Evolutionary conservation across 92 coral and sea anemone genomes (phyloP).

Genomic region (Epizoanthus scotinus): DNA sequence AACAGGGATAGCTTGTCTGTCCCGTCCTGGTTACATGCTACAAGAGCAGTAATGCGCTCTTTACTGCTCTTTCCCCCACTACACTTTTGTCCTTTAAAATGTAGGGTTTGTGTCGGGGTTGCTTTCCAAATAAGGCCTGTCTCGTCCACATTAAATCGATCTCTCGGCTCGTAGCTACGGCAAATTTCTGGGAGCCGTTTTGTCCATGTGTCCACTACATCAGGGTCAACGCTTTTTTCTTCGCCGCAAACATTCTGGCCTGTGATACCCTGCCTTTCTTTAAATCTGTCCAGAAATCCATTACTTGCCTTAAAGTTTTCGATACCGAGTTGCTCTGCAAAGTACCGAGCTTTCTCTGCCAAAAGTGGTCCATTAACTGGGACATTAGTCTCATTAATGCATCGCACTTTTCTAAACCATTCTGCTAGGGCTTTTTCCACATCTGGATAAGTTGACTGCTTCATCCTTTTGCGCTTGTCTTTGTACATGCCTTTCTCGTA

Average conservation of each 20-base stretch:
- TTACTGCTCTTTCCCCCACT: slow-evolving; percentile 45
- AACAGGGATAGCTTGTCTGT: slow-evolving; percentile 53
- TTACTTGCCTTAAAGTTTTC: slow-evolving; percentile 50
- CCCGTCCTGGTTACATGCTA: slow-evolving; percentile 43
- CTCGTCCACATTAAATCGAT: slow-evolving; percentile 47
- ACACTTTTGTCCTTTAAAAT: slow-evolving; percentile 47
- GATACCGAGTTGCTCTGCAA: slow-evolving; percentile 41
- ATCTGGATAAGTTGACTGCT: slow-evolving; percentile 48
- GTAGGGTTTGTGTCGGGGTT: slow-evolving; percentile 43
- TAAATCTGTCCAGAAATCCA: slow-evolving; percentile 45
- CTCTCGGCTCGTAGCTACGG: slow-evolving; percentile 17
- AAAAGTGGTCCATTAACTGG: slow-evolving; percentile 41
- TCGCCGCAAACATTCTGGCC: slow-evolving; percentile 49
- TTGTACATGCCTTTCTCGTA: slow-evolving; percentile 36
- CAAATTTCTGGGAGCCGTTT: slow-evolving; percentile 48
- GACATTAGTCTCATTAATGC: slow-evolving; percentile 35
- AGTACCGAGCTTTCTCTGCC: slow-evolving; percentile 44
- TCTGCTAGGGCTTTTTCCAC: slow-evolving; percentile 39
- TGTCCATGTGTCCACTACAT: slow-evolving; percentile 36
- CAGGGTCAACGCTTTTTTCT: slow-evolving; percentile 50
- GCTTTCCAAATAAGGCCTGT: slow-evolving; percentile 47
- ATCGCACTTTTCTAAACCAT: slow-evolving; percentile 27
- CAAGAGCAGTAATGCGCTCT: slow-evolving; percentile 34
- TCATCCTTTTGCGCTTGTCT: slow-evolving; percentile 39
- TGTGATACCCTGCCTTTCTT: slow-evolving; percentile 57